These are phyloP conservation scores for Hylaea fasciaria DNA, from an alignment of 2,888 invertebrate species.

Conservation along the genomic window DNA sequence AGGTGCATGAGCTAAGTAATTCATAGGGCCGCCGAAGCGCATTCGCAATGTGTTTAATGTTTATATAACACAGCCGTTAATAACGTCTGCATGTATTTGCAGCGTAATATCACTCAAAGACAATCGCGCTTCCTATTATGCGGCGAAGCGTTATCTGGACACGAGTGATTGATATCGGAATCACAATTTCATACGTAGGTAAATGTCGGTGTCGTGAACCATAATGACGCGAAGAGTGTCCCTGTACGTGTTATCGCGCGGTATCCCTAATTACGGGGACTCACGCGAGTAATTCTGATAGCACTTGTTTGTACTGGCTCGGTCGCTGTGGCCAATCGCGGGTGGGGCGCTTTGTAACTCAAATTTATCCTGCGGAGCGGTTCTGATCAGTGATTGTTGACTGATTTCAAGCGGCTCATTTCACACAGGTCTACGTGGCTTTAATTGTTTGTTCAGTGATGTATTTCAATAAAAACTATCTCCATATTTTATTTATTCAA, in stretches of 20 bases:
- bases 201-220: slow-evolving; percentile 67
- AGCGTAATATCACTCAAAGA: slow-evolving; percentile 52
- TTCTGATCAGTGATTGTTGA: slow-evolving; percentile 42
- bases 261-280: slow-evolving; percentile 75
- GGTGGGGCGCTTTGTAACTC: slow-evolving; percentile 56
- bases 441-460: not conserved
- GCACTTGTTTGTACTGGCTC: slow-evolving; percentile 59
- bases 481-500: too few species aligned
- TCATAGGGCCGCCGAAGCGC: slow-evolving; percentile 49
- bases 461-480: too few species aligned
- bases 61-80: slow-evolving; percentile 42
- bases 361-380: slow-evolving; percentile 48
- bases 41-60: slow-evolving; percentile 41
- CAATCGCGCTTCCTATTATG: slow-evolving; percentile 49
- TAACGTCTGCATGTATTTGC: slow-evolving; percentile 45
- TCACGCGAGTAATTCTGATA: slow-evolving; percentile 68
- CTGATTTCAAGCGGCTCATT: slow-evolving; percentile 51
- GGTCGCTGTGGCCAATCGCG: slow-evolving; percentile 51
- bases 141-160: slow-evolving; percentile 49
- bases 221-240: slow-evolving; percentile 64
- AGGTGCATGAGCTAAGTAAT: slow-evolving; percentile 47
- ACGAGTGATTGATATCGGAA: slow-evolving; percentile 63
- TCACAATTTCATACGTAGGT: slow-evolving; percentile 63
- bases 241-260: slow-evolving; percentile 63
- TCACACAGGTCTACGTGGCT: slow-evolving; percentile 20